Conservation (phyloP, 2,888 invertebrate genomes). For the Buathra laborator region DNA sequence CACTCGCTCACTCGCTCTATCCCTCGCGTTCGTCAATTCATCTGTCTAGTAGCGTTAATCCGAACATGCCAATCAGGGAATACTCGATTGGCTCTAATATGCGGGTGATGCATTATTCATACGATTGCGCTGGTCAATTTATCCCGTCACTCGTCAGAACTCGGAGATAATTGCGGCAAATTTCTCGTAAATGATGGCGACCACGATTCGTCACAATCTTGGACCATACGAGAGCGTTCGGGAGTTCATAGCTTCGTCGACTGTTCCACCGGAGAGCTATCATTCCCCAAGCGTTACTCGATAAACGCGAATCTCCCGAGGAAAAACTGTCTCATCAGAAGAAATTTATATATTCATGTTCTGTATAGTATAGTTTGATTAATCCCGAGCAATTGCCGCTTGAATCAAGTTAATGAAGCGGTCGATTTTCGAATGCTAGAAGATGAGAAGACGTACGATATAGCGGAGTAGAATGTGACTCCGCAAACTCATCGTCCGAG, state of each 20-base stretch:
- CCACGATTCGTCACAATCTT: conserved; percentile 52
- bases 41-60: conserved; percentile 59
- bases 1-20: not conserved
- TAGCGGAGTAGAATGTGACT: conserved; percentile 43
- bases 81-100: conserved; percentile 69
- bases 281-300: not conserved
- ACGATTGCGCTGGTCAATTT: conserved; percentile 68
- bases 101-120: conserved; percentile 69
- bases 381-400: conserved; percentile 21
- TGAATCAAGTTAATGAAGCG: conserved; percentile 50
- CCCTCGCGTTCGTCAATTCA: conserved; percentile 53
- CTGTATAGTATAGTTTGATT: not conserved
- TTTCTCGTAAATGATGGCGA: conserved; percentile 57
- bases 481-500: conserved; percentile 79
- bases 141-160: conserved; percentile 68
- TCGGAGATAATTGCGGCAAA: conserved; percentile 65
- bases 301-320: not conserved
- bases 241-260: not conserved
- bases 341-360: not conserved
- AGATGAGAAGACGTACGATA: not conserved
- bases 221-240: not conserved
- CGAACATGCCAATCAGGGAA: conserved; percentile 69
- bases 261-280: not conserved
- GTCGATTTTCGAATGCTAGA: conserved; percentile 49
- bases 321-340: not conserved